Base-by-base conservation (phyloP, 1,140 invertebrate species). In the Apocrypta bakeri region DNA sequence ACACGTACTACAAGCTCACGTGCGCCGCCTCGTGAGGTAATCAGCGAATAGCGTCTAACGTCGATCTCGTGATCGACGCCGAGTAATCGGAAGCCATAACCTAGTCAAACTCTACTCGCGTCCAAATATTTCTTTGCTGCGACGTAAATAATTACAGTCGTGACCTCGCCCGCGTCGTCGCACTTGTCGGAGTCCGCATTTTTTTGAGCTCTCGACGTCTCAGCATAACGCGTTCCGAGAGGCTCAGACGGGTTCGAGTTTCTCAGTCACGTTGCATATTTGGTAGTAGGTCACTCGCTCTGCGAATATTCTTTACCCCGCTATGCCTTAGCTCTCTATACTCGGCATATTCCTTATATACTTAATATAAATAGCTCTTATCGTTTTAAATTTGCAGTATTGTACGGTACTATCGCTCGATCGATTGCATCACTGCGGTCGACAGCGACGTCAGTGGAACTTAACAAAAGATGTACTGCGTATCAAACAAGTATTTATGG, bases 21-120 rank as follows among this genome's bases (percentile, higher is more conserved):
- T 73, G 71, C 37, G 11, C 31, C 3, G 17, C 21, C 76, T 31
- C 66, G 24, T 48, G 33, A 1, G 21, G 9, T 56, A 69, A 37
- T 37, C 29, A 37, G 12, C 31, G 31, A 71, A 37, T 72, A 40
- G 40, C 25, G 24, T n/a, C 72, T 7, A 14, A 12, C 6, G 9
- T n/a, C 25, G 40, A 27, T 73, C 8, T 56, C 40, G 42, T 56
- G 72, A 74, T 29, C 14, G 2, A 37, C 27, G 17, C 33, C 27
- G n/a, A 24, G 75, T 66, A 78, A 78, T 78, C 37, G 63, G 75
- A 78, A 42, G 63, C 75, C 63, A 40, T 37, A 42, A 64, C 63
- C 63, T 66, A 64, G 27, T 21, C 48, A 21, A 29, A 75, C 33
- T 48, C 37, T 25, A 21, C 48, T 37, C 2, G 3, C 33, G 33